phyloP scores from a whole-genome alignment of 2,797 vertebrate species.

The Sebastes jordani region DNA sequence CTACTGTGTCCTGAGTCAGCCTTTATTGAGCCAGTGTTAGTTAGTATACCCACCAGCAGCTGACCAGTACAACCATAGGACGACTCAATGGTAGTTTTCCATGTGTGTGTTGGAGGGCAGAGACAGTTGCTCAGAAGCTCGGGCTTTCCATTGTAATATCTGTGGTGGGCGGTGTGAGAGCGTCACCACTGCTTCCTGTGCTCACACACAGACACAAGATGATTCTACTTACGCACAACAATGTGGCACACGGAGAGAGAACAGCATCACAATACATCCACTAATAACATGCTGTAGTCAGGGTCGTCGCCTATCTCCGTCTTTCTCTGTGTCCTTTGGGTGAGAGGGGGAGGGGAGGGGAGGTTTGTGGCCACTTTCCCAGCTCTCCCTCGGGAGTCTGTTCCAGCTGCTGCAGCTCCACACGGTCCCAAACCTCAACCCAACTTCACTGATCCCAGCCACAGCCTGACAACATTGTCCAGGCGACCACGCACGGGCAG shows the following conservation, averaged over 20 bases:
- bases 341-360: conserved; percentile 15
- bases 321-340: conserved; percentile 41
- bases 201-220: conserved; percentile 27
- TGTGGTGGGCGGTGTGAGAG: conserved; percentile 63
- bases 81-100: conserved; percentile 61
- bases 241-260: conserved; percentile 29
- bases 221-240: conserved; percentile 53
- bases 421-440: conserved; percentile 52
- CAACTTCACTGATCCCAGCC: conserved; percentile 26
- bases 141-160: conserved; percentile 52
- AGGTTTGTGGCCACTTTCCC: conserved; percentile 72
- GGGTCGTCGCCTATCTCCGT: conserved; percentile 23
- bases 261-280: conserved; percentile 54
- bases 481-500: conserved; percentile 37
- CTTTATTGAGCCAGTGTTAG: conserved; percentile 41
- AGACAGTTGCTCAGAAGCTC: conserved; percentile 32
- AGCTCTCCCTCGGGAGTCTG: conserved; percentile 65
- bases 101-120: conserved; percentile 44
- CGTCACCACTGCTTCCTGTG: conserved; percentile 70
- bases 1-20: conserved; percentile 63
- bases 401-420: conserved; percentile 66
- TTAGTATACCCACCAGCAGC: conserved; percentile 38
- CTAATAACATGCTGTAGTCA: conserved; percentile 54
- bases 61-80: conserved; percentile 24
- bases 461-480: conserved; percentile 68